Evolutionary conservation across 2,888 invertebrate species (phyloP).

Genomic region (Leptogaster cylindrica): DNA sequence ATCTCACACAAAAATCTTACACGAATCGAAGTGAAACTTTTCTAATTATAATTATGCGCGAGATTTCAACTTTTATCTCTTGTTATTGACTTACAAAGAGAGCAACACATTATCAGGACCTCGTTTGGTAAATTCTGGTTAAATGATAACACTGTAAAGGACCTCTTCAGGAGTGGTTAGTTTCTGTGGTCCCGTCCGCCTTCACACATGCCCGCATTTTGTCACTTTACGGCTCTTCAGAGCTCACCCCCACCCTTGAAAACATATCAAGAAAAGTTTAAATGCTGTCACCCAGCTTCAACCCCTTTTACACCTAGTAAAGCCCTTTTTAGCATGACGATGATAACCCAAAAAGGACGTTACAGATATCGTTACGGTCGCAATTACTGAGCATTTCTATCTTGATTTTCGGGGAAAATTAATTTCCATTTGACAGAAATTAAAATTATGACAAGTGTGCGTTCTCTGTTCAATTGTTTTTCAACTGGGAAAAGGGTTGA

Average conservation of each 20-base stretch:
- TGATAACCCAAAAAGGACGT: constrained; percentile 33
- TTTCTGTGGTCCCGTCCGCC: background rate
- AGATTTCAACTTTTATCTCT: constrained; percentile 39
- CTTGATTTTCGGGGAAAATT: constrained; percentile 52
- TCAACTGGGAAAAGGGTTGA: constrained; percentile 2
- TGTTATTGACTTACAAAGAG: constrained; percentile 20
- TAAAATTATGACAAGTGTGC: constrained; percentile 49
- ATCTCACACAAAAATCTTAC: constrained; percentile 9
- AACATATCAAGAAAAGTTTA: constrained; percentile 35
- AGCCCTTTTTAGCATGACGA: constrained; percentile 21
- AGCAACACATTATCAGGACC: constrained; percentile 3
- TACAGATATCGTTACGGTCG: constrained; percentile 26
- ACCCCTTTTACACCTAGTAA: constrained; percentile 40
- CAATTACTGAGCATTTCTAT: constrained; percentile 30
- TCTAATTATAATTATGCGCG: constrained; percentile 44
- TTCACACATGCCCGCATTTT: constrained; percentile 14
- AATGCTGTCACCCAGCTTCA: constrained; percentile 25
- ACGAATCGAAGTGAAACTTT: constrained; percentile 43
- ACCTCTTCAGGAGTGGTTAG: background rate
- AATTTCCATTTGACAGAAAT: constrained; percentile 58
- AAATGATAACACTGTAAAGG: constrained; percentile 26
- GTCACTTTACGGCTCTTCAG: constrained; percentile 36
- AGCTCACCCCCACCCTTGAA: no score
- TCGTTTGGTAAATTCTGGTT: constrained; percentile 5
- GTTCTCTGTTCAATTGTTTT: constrained; percentile 40